Evolutionary conservation across 1,140 invertebrate genomes (phyloP).

Genomic region (Drosophila yakuba): DNA sequence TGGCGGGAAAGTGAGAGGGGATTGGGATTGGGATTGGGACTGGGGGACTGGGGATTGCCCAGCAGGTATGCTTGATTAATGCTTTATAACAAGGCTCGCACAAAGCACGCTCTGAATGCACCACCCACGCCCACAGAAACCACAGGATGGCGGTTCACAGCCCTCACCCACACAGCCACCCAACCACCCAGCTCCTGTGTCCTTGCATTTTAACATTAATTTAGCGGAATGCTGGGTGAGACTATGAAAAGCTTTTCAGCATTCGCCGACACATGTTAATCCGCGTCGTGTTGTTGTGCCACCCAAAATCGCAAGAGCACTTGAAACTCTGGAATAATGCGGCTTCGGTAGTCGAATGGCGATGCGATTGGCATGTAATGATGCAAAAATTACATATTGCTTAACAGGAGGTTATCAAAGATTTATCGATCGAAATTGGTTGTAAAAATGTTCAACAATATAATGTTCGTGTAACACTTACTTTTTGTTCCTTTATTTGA

Average conservation of each 20-base stretch:
- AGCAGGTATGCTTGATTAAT: conserved; percentile 83
- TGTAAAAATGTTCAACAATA: neutral
- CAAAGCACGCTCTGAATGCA: conserved; percentile 30
- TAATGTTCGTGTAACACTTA: neutral
- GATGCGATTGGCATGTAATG: neutral
- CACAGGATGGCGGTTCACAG: conserved; percentile 37
- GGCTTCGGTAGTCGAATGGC: neutral
- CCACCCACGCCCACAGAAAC: conserved; percentile 40
- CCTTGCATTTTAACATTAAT: conserved; percentile 79
- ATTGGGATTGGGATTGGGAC: neutral
- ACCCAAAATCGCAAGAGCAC: conserved; percentile 3
- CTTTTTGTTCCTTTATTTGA: neutral
- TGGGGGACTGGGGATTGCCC: conserved; percentile 34
- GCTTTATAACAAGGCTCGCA: conserved; percentile 74
- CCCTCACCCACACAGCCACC: neutral
- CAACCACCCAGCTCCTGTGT: conserved; percentile 18
- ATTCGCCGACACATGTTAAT: conserved; percentile 76
- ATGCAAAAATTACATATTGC: neutral
- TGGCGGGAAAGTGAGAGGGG: neutral
- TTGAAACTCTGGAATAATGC: neutral
- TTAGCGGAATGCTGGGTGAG: conserved; percentile 71
- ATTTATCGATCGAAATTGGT: too few species aligned
- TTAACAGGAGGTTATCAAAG: too few species aligned
- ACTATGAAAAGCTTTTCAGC: conserved; percentile 65
- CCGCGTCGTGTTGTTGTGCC: conserved; percentile 27